Evolutionary conservation across 2,797 vertebrate genomes (phyloP), one percentile per base, ranked within the genome.

Genomic region (Anguilla pacifica): DNA sequence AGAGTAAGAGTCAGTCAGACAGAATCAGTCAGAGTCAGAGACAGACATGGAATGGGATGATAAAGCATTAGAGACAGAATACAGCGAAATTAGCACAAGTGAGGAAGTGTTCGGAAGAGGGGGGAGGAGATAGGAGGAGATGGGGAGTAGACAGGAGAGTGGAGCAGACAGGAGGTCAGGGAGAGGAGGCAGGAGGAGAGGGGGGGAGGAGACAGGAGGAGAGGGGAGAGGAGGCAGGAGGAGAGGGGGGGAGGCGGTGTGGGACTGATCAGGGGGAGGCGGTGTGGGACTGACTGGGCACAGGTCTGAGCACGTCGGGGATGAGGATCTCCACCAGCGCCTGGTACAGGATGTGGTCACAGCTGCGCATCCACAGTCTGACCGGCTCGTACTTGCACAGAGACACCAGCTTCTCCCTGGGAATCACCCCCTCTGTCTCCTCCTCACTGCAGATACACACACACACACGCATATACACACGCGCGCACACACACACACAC

Each of bases 341-440:
- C 95, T 99, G 99, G 96, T 99, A 99, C 77, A 99, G 94, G 95
- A 99, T 97, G 94, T 99, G 98, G 92, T 99, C 99, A 1, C 99
- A 99, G 96, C 95, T 97, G 89, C 98, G 96, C 99, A 99, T 99
- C 99, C 99, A 99, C 67, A 96, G 93, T 90, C 97, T 96, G 88
- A 99, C 90, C 0, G 98, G 97, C 89, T 98, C 97, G 0, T 97
- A 97, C 92, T 98, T 97, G 92, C 98, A 99, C 91, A 99, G 94
- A 43, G 96, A 89, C 74, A 99, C 94, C 92, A 99, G 97, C 92
- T 97, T 99, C 84, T 98, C 97, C 91, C 97, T 95, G 0, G 97
- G 97, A 90, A 99, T 96, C 79, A 93, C 82, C 2, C 95, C 93
- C 6, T 98, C 97, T 0, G 95, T 89, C 2, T 98, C 97, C 13